Evolutionary conservation across 2,797 vertebrate species (phyloP), one percentile per base, ranked within the genome.

Genomic region (Picus viridis): DNA sequence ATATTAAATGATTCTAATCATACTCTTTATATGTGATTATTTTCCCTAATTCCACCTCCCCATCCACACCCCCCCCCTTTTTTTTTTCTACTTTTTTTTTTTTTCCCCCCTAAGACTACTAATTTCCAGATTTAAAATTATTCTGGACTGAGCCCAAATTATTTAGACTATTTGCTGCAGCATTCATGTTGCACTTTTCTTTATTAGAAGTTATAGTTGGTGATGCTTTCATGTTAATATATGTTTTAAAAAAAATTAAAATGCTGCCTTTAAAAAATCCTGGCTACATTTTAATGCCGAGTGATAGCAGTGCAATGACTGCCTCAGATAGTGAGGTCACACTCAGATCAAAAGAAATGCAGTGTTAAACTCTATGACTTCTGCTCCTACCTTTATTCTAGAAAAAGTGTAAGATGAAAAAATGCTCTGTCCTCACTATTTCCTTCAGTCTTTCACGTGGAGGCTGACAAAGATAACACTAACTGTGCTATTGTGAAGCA

Each of bases 1-100:
- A 85, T 94, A 93, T 91, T 88, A 91, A 91, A 89, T 86, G 4
- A 86, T 89, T 83, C 56, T 90, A 87, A 90, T 94, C 59, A 75
- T 87, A 47, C 29, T 62, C 57, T 92, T 83, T 85, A 39, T 47
- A 67, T 89, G 43, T 57, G 69, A 89, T 85, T 90, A 95, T 94
- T 88, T 95, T 72, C 30, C 19, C 27, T 89, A 90, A 92, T 95
- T 89, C 54, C 16, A 16, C 41, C 6, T 43, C 41, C 41, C 41
- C 41, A 39, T 39, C 41, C 41, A 10, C 82, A 56, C 41, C 41
- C 16, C 39, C 36, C 9, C 36, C 10, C 36, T 10, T 39, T 39
- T 39, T 39, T 12, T 39, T 39, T 39, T 39, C 45, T 69, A 24
- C n/a, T n/a, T 20, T 5, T 24, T 53, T 70, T 26, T 39, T 19